phyloP scores from a whole-genome alignment of 2,113 vertebrate genomes.

The Thamnophis sirtalis region DNA sequence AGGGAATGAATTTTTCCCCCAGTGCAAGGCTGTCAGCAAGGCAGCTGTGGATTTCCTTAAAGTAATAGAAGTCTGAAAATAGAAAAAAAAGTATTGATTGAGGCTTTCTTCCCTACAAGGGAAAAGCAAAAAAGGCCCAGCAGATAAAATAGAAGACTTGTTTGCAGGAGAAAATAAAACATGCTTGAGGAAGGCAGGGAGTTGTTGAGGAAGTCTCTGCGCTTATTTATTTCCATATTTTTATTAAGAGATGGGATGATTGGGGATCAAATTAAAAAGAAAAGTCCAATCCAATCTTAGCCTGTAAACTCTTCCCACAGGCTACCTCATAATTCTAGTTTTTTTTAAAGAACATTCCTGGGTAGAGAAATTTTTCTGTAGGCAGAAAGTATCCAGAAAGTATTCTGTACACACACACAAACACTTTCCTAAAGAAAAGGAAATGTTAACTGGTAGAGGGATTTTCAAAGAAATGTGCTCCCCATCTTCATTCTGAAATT shows the following conservation, averaged over 20 bases:
- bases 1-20: conserved; percentile 6
- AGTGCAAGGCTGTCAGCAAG: conserved; percentile 22
- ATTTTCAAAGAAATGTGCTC: background rate
- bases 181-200: conserved; percentile 8
- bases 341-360: background rate
- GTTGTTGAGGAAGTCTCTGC: background rate
- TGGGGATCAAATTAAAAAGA: background rate
- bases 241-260: background rate
- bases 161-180: conserved; percentile 29
- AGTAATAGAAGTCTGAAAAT: conserved; percentile 51
- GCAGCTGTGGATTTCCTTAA: conserved; percentile 37
- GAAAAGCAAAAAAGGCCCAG: conserved; percentile 34
- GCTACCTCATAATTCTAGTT: background rate
- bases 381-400: too few species aligned
- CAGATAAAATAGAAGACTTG: background rate
- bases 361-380: background rate
- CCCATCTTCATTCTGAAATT: background rate
- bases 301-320: background rate
- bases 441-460: background rate
- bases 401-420: too few species aligned
- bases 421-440: background rate
- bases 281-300: background rate
- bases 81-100: conserved; percentile 44
- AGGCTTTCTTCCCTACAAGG: conserved; percentile 43
- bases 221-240: background rate